A percentile compares a stretch with the other conserved stretches of the same genome.
These are phyloP conservation scores for Micrasema minimum DNA, from an alignment of 1,140 invertebrate genomes.

Conservation along the genomic window DNA sequence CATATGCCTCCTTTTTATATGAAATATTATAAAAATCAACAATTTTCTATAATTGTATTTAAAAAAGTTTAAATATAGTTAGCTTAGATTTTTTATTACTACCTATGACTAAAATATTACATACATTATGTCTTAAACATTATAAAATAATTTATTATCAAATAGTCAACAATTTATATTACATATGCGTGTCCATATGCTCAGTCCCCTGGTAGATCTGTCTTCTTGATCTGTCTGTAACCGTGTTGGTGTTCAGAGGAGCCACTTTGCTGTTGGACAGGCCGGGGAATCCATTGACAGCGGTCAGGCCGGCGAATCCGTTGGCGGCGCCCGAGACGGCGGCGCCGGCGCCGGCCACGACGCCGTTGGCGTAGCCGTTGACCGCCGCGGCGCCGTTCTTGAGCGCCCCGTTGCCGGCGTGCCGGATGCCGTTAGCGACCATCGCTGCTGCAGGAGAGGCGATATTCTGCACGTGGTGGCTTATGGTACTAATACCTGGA, in stretches of 20 bases:
- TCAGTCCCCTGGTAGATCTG: constrained; percentile 43
- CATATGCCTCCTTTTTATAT: too few relatives aligned
- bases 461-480: constrained; percentile 47
- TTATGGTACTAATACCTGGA: constrained; percentile 50
- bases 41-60: too few relatives aligned
- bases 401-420: constrained; percentile 42
- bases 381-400: constrained; percentile 22
- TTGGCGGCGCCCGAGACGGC: constrained; percentile 29
- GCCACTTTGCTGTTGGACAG: constrained; percentile 41
- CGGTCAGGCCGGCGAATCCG: constrained; percentile 43
- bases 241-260: constrained; percentile 33
- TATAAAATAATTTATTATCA: not conserved
- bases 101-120: too few relatives aligned
- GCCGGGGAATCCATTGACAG: constrained; percentile 40
- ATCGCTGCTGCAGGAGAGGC: not conserved
- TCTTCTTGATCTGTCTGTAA: constrained; percentile 25
- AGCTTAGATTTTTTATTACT: too few relatives aligned
- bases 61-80: too few relatives aligned
- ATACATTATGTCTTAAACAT: too few relatives aligned
- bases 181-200: constrained; percentile 48
- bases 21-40: too few relatives aligned
- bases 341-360: constrained; percentile 28
- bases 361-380: constrained; percentile 46
- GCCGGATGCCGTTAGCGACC: constrained; percentile 45
- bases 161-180: constrained; percentile 19